Evolutionary conservation across 2,113 vertebrate species (phyloP), one percentile per base, ranked within the genome.

Genomic region (Crotalus viridis): DNA sequence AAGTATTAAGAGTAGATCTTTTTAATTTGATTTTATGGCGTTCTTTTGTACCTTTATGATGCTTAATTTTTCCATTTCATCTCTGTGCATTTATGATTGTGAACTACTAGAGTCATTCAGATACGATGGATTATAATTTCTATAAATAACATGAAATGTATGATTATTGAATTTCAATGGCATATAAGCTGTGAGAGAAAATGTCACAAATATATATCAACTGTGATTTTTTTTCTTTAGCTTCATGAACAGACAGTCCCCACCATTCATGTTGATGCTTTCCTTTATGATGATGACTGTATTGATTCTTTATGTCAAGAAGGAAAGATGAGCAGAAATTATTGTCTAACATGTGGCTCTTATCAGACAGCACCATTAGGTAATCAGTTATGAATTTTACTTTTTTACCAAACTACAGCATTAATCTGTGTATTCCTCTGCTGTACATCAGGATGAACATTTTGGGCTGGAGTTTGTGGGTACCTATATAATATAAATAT

Each of bases 201-300:
- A 86, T 86, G 9, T 33, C 86, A 51, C 21, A 85, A 81, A 85
- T 52, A 8, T 17, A 86, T 89, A 24, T 52, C 61, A 17, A 52
- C 21, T 54, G 85, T 17, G 33, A 26, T 86, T n/a, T 95, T 92
- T 74, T 94, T 88, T 96, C 96, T 94, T 94, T 96, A 99, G 99
- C 98, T 99, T 92, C 97, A 96, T 88, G 97, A 97, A 93, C 97
- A 97, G 89, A 91, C 97, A 39, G 95, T 96, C 33, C 98, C 98
- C 3, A 98, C 98, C 46, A 96, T 98, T 94, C 99, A 99, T 39
- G 97, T 99, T 89, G 99, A 99, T 96, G 96, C 98, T 61, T 99
- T 99, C 97, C 98, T 99, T 96, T 99, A 99, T 95, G 98, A 99
- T 93, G 99, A 99, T 92, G 98, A 99, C 54, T 96, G 97, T 93